Evolutionary conservation across 2,797 vertebrate genomes (phyloP), one percentile per base, ranked within the genome.

Genomic region (Argyrosomus regius): DNA sequence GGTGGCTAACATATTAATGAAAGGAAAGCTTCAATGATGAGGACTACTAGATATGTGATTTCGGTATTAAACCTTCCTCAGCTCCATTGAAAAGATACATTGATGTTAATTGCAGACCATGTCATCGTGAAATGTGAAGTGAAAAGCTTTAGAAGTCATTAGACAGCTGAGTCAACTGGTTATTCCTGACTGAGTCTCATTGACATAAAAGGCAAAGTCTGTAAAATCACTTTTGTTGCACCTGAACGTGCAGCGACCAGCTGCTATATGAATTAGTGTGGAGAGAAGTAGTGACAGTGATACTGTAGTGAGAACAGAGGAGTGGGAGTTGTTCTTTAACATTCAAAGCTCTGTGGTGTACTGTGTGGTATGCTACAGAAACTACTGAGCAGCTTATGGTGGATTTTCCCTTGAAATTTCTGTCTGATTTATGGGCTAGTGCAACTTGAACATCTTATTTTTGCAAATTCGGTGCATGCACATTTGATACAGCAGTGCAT

Each of bases 261-360:
- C 61, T 64, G 52, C 31, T 68, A 1, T 8, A 43, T 81, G 63
- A 78, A 58, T 1, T 5, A 16, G 52, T 67, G 57, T 56, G 28
- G 39, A 57, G 52, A 63, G 58, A 72, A 52, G 24, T 13, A 48
- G 56, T 65, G 69, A 53, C 26, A 17, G 65, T 35, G 62, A 72
- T 61, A 26, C 26, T 52, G 59, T 59, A 12, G 74, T 67, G 63
- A 50, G 43, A 46, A 49, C 70, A 63, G 70, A 7, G 71, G 77
- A 75, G 78, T 83, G 67, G 81, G 81, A 64, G 77, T 41, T 63
- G 65, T 75, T 49, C 65, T 56, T 72, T 39, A 22, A 31, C 71
- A 67, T 31, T 22, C 60, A 49, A n/a, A 66, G 49, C 50, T 35
- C 48, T 69, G 85, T 73, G 77, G 72, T 63, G 81, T 64, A 46